Evolutionary conservation across 1,140 invertebrate species (phyloP), one percentile per base, ranked within the genome.

Genomic region (Drosophila punjabiensis): DNA sequence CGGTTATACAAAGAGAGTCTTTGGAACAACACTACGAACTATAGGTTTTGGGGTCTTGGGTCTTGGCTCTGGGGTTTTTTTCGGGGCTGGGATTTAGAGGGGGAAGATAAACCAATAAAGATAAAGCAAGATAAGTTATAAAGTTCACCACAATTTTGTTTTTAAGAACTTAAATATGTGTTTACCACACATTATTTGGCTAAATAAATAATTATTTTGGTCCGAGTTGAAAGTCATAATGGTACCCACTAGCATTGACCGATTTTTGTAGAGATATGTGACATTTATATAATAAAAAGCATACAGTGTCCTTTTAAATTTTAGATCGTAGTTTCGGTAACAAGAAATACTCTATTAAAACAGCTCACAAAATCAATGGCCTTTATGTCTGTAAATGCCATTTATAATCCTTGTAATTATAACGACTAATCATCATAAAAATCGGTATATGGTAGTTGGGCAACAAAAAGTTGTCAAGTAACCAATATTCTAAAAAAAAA

Each of bases 11-110:
- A 67, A 83, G 60, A 70, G 66, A 68, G 60, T 79, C 39, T 67
- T 71, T 52, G 71, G 43, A 78, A 81, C 66, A 83, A 85, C 69
- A 60, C 78, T 79, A 80, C 78, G 78, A 67, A 76, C 82, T 85
- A 85, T 58, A 58, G 78, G 50, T 64, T 50, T 47, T n/a, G n/a
- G 68, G 63, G 47, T 52, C 47, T 59, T 28, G 10, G 63, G 16
- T 45, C 24, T 35, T 24, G 52, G 71, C 18, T 32, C 5, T 41
- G 35, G 48, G 52, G 16, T 45, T 59, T 45, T 64, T n/a, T 35
- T 33, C 13, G 28, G n/a, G 28, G 24, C 24, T 20, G 14, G 61
- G 59, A 41, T 16, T 39, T 55, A 11, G 35, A 65, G 5, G 7
- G 14, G 35, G 9, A 43, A 35, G 11, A 32, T 20, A 59, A 79